Percentiles rank a stretch among this genome's conserved stretches.
phyloP scores from a whole-genome alignment of 2,113 vertebrate genomes.

The Rhinopomastus cyanomelas region DNA sequence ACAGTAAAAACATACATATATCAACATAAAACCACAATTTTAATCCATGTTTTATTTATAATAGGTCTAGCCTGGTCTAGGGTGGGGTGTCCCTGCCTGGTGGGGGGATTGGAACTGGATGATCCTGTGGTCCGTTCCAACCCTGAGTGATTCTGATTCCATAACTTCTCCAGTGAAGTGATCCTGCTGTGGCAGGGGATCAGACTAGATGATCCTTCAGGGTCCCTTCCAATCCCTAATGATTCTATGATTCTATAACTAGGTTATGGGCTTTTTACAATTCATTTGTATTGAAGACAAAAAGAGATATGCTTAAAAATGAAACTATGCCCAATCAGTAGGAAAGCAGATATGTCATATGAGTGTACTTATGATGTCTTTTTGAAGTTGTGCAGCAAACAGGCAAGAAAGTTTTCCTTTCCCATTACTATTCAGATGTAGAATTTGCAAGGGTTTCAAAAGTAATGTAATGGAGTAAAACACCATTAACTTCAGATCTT shows the following conservation, averaged over 20 bases:
- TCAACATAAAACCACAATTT: constrained; percentile 17
- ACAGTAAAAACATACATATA: constrained; percentile 9
- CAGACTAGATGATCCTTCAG: no score
- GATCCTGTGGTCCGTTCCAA: no score
- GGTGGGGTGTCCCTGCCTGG: no score
- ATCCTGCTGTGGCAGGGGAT: no score
- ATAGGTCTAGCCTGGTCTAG: no score
- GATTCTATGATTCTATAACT: no score
- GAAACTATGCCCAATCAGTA: not conserved
- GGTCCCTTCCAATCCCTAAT: no score
- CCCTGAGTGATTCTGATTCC: no score
- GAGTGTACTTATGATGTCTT: not conserved
- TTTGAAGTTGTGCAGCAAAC: not conserved
- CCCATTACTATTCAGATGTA: not conserved
- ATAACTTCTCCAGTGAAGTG: no score
- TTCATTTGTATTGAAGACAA: not conserved
- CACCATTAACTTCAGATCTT: not conserved
- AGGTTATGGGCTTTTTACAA: not conserved
- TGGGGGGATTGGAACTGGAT: no score
- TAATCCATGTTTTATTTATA: not conserved
- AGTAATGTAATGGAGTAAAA: not conserved
- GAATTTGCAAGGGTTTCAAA: constrained; percentile 2
- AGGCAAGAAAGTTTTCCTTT: not conserved
- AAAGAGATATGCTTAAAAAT: constrained; percentile 7
- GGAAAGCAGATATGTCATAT: not conserved